Base-by-base conservation (phyloP, 2,113 vertebrate species). In the Actenoides hombroni region DNA sequence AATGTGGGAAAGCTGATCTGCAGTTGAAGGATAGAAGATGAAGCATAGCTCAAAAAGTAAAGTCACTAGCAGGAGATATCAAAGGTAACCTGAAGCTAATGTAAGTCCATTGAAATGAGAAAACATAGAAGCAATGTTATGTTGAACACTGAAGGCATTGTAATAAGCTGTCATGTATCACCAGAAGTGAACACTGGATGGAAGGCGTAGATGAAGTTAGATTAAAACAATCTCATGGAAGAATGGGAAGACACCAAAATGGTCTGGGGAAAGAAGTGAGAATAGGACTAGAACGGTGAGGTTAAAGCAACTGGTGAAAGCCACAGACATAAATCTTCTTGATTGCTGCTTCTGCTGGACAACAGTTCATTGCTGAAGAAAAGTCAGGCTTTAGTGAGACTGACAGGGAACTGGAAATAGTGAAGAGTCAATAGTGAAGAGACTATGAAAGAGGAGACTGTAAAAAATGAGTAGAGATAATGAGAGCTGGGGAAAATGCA, bases 361-460 rank as follows among this genome's bases (percentile, higher is more conserved):
- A 19, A 92, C 67, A 88, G 87, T 37, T 88, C 44, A 35, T 7
- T 15, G 44, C 63, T 90, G 68, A 80, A 87, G 78, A 48, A 91
- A 86, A 95, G 77, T n/a, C 79, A 88, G 40, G 49, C 13, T 95
- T 90, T 83, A 94, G 51, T 64, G 77, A 87, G 92, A 94, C 48
- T 91, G 91, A 85, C 70, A 80, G 49, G n/a, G 20, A 92, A 92
- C 16, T 57, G 61, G 59, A 95, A 93, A 90, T 26, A 88, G 78
- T 37, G 37, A 37, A 59, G 77, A 67, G 53, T 67, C 70, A 90
- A 60, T 28, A 87, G 67, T 15, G 31, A 44, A 54, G 49, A 88
- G 59, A 57, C 49, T 74, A 54, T 17, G 60, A 92, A 77, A 83
- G 37, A 76, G 25, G 16, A 91, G 51, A 59, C 49, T 77, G 92